Evolutionary conservation across 2,888 invertebrate genomes (phyloP).

Genomic region (Drosophila demipolita): DNA sequence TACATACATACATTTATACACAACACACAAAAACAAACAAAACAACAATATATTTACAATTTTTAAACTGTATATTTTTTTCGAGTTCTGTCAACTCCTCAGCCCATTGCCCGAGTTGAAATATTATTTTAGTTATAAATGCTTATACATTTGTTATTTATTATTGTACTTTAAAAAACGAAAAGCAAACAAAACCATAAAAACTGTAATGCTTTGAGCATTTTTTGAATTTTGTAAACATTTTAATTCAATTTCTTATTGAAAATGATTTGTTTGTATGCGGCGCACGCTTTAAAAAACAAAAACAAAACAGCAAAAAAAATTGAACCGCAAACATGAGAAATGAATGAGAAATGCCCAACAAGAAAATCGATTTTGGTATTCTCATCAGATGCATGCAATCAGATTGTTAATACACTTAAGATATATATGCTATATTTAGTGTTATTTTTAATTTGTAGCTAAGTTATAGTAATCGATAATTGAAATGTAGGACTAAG

Average conservation of each 20-base stretch:
- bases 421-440: slow-evolving; percentile 45
- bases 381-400: slow-evolving; percentile 54
- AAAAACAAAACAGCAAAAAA: slow-evolving; percentile 7
- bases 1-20: slow-evolving; percentile 36
- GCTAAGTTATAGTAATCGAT: slow-evolving; percentile 65
- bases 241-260: slow-evolving; percentile 37
- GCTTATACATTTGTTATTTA: slow-evolving; percentile 75
- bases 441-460: slow-evolving; percentile 60
- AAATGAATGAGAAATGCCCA: slow-evolving; percentile 25
- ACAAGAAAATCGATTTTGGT: not conserved
- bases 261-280: slow-evolving; percentile 48
- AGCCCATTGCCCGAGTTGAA: slow-evolving; percentile 70
- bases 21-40: slow-evolving; percentile 14
- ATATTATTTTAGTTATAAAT: slow-evolving; percentile 64
- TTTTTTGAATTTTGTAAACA: slow-evolving; percentile 44
- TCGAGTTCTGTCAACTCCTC: slow-evolving; percentile 54
- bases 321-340: slow-evolving; percentile 17
- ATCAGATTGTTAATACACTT: slow-evolving; percentile 61
- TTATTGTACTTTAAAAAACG: slow-evolving; percentile 70
- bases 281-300: slow-evolving; percentile 61
- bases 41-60: slow-evolving; percentile 59
- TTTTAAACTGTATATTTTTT: slow-evolving; percentile 68
- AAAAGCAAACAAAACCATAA: slow-evolving; percentile 45
- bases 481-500: slow-evolving; percentile 58
- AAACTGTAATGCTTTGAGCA: slow-evolving; percentile 77